Percentiles rank a stretch among this genome's conserved stretches.
Conservation (phyloP, 2,888 invertebrate genomes). For the Zele albiditarsus region DNA sequence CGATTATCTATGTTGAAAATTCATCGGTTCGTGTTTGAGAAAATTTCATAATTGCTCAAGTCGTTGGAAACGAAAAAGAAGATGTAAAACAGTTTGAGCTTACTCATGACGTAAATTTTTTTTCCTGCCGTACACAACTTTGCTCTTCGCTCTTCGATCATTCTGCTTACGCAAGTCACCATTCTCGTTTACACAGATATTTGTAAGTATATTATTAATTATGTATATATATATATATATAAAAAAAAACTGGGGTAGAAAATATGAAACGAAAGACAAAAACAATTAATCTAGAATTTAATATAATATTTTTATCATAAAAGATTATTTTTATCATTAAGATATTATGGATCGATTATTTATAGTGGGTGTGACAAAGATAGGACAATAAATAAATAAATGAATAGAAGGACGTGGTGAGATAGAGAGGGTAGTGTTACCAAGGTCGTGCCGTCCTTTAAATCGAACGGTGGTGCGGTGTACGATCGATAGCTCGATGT, state of each 20-base stretch:
- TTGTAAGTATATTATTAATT: constrained; percentile 36
- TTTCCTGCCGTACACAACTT: constrained; percentile 26
- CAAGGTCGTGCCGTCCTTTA: constrained; percentile 53
- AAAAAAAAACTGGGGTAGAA: background rate
- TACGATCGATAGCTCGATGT: constrained; percentile 54
- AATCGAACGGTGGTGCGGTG: constrained; percentile 48
- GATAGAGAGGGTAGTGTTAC: constrained; percentile 34
- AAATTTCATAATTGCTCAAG: background rate
- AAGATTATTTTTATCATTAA: background rate
- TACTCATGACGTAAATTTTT: constrained; percentile 33
- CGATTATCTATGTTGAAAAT: too few relatives aligned
- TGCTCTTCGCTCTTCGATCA: constrained; percentile 6
- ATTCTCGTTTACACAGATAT: background rate
- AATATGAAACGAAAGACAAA: background rate
- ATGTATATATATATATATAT: background rate
- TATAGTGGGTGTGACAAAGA: background rate
- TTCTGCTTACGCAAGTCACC: constrained; percentile 31
- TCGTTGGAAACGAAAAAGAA: background rate
- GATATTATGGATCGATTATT: background rate
- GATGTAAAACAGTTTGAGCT: background rate
- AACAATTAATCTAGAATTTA: background rate
- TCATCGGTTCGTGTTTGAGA: background rate
- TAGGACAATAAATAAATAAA: constrained; percentile 10
- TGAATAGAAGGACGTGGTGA: constrained; percentile 8
- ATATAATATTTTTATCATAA: background rate